phyloP scores from a whole-genome alignment of 2,113 vertebrate species.

The Chlorodrepanis virens region DNA sequence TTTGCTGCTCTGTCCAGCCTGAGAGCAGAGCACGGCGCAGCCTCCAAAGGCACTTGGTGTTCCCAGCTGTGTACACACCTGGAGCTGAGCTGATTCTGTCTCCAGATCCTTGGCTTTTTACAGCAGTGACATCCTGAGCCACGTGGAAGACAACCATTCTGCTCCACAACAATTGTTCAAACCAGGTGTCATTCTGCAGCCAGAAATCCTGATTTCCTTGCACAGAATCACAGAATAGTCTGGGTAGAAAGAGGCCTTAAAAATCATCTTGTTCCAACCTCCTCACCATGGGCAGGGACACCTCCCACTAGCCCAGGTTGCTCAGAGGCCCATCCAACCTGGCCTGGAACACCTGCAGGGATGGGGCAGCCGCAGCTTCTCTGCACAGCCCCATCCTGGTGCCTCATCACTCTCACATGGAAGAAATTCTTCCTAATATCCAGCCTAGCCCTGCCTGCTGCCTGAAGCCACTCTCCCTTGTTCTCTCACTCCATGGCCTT shows the following conservation, averaged over 20 bases:
- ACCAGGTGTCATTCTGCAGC: not conserved
- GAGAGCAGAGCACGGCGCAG: not conserved
- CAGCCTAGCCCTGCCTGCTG: not conserved
- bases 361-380: not conserved
- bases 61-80: not conserved
- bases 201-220: not conserved
- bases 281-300: not conserved
- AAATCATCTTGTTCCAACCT: not conserved
- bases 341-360: not conserved
- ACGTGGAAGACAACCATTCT: not conserved
- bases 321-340: not conserved
- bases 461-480: not conserved
- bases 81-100: not conserved
- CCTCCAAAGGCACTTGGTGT: rapidly evolving
- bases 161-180: not conserved
- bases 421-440: not conserved
- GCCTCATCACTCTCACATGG: not conserved
- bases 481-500: not conserved
- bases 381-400: not conserved
- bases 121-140: not conserved
- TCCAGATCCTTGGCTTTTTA: not conserved
- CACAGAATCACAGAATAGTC: not conserved
- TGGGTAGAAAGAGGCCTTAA: not conserved
- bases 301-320: not conserved
- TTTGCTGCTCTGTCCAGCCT: not conserved